Percentiles rank a stretch among this genome's conserved stretches.
These are phyloP conservation scores for Pachycephala philippinensis DNA, from an alignment of 2,113 vertebrate genomes.

Conservation along the genomic window DNA sequence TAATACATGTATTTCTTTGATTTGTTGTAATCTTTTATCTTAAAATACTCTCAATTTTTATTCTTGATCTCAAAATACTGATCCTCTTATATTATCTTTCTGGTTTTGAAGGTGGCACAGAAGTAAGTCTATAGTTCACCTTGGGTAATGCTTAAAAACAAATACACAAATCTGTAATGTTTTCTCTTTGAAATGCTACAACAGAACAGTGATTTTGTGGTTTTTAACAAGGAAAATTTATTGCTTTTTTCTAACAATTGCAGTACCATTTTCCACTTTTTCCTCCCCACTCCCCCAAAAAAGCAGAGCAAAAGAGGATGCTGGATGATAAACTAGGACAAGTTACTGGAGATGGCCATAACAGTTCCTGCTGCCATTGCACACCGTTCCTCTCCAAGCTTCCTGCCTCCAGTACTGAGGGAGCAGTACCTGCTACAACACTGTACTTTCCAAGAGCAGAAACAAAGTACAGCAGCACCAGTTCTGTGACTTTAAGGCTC, in stretches of 20 bases:
- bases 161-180: neutral
- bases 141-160: neutral
- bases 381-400: neutral
- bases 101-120: neutral
- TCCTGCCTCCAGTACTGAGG: neutral
- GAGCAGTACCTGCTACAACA: neutral
- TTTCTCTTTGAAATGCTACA: neutral
- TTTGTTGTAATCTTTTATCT: neutral
- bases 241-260: neutral
- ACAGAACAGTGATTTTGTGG: neutral
- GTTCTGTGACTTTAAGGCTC: neutral
- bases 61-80: neutral
- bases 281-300: rapidly evolving
- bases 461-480: neutral
- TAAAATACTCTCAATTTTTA: neutral
- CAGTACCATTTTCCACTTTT: neutral
- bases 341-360: neutral
- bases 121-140: neutral
- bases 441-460: neutral
- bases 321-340: neutral
- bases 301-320: neutral
- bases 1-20: neutral
- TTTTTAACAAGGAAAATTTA: neutral
- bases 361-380: neutral
- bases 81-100: neutral